Percentiles rank a stretch among this genome's conserved stretches.
Conservation (phyloP, 2,888 invertebrate species). For the Chorisops tibialis region DNA sequence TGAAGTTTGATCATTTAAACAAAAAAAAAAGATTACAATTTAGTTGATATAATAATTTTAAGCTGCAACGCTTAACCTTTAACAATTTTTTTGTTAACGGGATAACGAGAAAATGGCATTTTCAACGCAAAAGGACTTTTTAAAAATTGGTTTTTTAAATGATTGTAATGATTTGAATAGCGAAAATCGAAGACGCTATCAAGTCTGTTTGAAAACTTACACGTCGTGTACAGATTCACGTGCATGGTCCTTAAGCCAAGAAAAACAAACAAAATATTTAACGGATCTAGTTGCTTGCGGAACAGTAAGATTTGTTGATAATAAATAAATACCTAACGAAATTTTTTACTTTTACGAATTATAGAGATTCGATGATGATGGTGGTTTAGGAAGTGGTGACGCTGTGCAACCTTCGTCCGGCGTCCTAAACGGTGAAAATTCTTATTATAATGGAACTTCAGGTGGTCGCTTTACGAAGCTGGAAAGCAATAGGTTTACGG, state of each 20-base stretch:
- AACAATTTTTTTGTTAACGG: too few relatives aligned
- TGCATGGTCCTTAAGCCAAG: slow-evolving; percentile 44
- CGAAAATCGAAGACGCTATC: background rate
- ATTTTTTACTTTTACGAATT: background rate
- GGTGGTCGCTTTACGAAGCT: too few relatives aligned
- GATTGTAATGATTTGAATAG: slow-evolving; percentile 29
- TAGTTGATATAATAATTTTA: background rate
- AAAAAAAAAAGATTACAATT: background rate
- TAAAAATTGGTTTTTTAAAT: slow-evolving; percentile 45
- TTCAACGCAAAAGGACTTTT: slow-evolving; percentile 48
- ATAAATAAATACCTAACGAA: background rate
- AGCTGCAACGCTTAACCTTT: background rate
- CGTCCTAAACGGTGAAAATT: too few relatives aligned
- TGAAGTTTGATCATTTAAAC: slow-evolving; percentile 4
- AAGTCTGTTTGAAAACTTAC: slow-evolving; percentile 43
- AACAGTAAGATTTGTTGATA: slow-evolving; percentile 30
- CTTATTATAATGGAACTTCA: too few relatives aligned
- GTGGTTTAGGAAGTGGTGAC: background rate
- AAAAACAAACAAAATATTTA: slow-evolving; percentile 44
- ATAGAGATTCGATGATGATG: background rate
- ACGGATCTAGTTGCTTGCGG: slow-evolving; percentile 45
- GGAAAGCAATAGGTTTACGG: too few relatives aligned
- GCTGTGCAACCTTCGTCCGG: too few relatives aligned
- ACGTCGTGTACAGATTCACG: slow-evolving; percentile 44
- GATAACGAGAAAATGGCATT: slow-evolving; percentile 43